Evolutionary conservation across 2,113 vertebrate species (phyloP).

Genomic region (Hypocryptadius cinnamomeus): DNA sequence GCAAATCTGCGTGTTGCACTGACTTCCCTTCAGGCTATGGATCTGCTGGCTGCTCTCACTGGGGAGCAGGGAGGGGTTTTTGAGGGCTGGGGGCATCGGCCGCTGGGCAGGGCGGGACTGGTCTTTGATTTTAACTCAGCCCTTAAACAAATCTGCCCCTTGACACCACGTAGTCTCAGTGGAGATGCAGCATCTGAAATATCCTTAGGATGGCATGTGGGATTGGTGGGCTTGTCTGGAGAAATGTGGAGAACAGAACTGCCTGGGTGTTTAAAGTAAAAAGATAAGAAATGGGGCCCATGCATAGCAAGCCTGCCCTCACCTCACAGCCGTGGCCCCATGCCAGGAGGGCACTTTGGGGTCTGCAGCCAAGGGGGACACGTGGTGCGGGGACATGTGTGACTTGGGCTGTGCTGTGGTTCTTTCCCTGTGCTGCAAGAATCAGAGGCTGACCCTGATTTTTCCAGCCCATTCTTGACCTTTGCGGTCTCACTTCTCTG

Average conservation of each 20-base stretch:
- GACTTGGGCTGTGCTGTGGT: not conserved
- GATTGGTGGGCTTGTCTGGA: not conserved
- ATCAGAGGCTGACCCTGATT: not conserved
- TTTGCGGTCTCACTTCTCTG: not conserved
- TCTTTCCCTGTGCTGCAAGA: not conserved
- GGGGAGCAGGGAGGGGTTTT: not conserved
- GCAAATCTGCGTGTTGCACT: not conserved
- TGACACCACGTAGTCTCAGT: not conserved
- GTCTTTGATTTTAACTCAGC: not conserved
- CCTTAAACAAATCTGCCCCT: not conserved
- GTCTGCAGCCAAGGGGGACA: not conserved
- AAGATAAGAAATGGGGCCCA: accelerated
- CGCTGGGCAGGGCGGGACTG: accelerated
- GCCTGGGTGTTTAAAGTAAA: accelerated
- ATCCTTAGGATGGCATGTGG: accelerated
- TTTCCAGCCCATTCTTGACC: not conserved
- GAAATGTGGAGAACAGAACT: not conserved
- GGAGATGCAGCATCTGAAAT: not conserved
- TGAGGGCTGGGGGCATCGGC: not conserved
- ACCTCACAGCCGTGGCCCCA: accelerated
- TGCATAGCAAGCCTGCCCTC: accelerated
- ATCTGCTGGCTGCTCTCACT: slow-evolving; percentile 4
- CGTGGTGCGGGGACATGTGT: accelerated
- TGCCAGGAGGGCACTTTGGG: not conserved
- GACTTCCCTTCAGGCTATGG: slow-evolving; percentile 11